Conservation (phyloP, 1,140 invertebrate species). For the Trypoxylus dichotomus region DNA sequence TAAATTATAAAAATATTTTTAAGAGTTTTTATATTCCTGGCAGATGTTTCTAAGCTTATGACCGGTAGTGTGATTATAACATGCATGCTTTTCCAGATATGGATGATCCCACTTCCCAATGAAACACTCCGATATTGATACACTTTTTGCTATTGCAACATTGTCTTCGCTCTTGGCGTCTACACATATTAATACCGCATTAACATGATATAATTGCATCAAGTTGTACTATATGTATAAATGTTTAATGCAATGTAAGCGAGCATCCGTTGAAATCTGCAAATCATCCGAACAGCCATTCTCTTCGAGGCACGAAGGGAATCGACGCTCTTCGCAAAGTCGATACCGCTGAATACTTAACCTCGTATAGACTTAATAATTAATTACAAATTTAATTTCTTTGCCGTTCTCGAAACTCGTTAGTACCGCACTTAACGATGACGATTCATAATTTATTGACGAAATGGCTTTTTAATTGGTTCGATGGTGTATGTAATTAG, state of each 20-base stretch:
- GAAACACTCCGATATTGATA: too few species aligned
- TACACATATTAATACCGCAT: too few species aligned
- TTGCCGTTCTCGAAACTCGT: background rate
- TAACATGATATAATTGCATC: too few species aligned
- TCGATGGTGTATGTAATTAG: background rate
- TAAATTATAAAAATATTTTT: too few species aligned
- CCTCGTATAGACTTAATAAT: background rate
- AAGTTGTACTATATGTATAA: too few species aligned
- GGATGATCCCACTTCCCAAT: too few species aligned
- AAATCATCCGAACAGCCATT: background rate
- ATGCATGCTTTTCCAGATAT: too few species aligned
- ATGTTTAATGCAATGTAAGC: background rate
- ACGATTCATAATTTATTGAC: slow-evolving; percentile 10
- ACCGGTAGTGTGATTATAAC: too few species aligned
- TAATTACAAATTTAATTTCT: background rate
- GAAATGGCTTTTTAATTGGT: background rate
- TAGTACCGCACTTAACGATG: background rate
- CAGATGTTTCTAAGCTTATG: too few species aligned
- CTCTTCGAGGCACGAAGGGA: background rate
- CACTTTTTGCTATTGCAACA: too few species aligned
- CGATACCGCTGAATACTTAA: background rate
- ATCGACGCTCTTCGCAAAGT: background rate
- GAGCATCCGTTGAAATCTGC: background rate
- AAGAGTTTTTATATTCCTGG: too few species aligned
- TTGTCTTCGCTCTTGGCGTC: too few species aligned